Conservation (phyloP, 2,113 vertebrate species). For the Sander lucioperca region DNA sequence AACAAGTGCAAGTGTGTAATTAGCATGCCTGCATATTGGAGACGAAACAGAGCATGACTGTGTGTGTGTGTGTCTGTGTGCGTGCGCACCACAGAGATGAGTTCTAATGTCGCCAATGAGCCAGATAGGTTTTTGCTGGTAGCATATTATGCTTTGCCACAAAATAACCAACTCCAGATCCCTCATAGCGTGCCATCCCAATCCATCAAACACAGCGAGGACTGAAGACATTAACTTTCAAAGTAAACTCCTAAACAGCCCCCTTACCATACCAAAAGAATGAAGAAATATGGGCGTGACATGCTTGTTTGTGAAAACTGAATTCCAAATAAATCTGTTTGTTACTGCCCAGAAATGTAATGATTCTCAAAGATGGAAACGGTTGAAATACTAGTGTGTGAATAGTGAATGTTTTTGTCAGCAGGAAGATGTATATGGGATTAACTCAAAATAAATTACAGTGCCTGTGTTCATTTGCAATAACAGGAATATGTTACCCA, state of each 20-base stretch:
- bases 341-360: constrained; percentile 2
- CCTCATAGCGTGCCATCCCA: constrained; percentile 44
- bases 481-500: not conserved
- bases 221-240: constrained; percentile 39
- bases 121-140: constrained; percentile 72
- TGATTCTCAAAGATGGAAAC: constrained; percentile 15
- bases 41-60: constrained; percentile 18
- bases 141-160: constrained; percentile 64
- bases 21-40: constrained; percentile 44
- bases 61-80: constrained; percentile 32
- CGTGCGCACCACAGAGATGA: constrained; percentile 22
- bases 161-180: constrained; percentile 73
- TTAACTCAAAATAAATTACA: not conserved
- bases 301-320: constrained; percentile 36
- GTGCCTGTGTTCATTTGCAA: not conserved
- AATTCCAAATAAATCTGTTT: constrained; percentile 36
- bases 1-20: constrained; percentile 50
- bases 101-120: constrained; percentile 66
- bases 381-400: not conserved
- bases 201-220: constrained; percentile 54
- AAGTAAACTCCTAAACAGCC: constrained; percentile 33
- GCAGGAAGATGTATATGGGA: not conserved
- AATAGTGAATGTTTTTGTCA: constrained; percentile 3
- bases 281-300: constrained; percentile 41
- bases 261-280: constrained; percentile 29